These are phyloP conservation scores for Stenodera caucasica DNA, from an alignment of 2,888 invertebrate species.

Conservation along the genomic window DNA sequence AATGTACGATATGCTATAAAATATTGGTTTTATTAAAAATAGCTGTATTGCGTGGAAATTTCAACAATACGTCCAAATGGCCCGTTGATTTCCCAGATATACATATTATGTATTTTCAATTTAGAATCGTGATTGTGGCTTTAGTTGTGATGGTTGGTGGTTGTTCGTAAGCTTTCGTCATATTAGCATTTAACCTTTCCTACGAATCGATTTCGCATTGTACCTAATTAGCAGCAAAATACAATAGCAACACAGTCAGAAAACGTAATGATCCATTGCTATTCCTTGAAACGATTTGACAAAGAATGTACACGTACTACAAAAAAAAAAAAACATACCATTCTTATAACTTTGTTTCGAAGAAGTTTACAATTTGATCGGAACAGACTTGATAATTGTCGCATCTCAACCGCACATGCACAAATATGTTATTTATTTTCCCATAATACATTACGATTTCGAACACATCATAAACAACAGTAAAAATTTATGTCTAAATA, in stretches of 20 bases:
- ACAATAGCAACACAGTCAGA: slow-evolving; percentile 38
- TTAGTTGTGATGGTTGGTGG: slow-evolving; percentile 5
- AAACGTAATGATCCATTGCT: slow-evolving; percentile 39
- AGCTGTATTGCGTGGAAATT: slow-evolving; percentile 25
- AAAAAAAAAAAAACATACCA: slow-evolving; percentile 32
- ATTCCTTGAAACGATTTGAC: slow-evolving; percentile 44
- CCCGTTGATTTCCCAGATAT: slow-evolving; percentile 18
- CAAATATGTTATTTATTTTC: slow-evolving; percentile 38
- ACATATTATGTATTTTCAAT: slow-evolving; percentile 26
- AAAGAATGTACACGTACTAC: slow-evolving; percentile 32
- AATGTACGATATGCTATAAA: no score
- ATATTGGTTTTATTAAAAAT: slow-evolving; percentile 24
- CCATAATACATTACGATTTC: slow-evolving; percentile 17
- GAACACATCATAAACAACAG: background rate
- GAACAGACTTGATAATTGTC: slow-evolving; percentile 34
- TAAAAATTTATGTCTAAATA: background rate
- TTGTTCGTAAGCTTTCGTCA: slow-evolving; percentile 24
- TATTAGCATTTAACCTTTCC: slow-evolving; percentile 26
- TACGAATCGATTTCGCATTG: slow-evolving; percentile 28
- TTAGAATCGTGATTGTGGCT: slow-evolving; percentile 10
- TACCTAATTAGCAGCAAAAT: slow-evolving; percentile 41
- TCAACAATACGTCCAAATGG: slow-evolving; percentile 24
- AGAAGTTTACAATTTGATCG: slow-evolving; percentile 32
- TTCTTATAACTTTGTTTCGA: slow-evolving; percentile 36
- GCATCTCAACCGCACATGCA: slow-evolving; percentile 38